Percentiles rank a stretch among this genome's conserved stretches.
Evolutionary conservation across 2,888 invertebrate species (phyloP).

Genomic region (Spilosoma lubricipeda): DNA sequence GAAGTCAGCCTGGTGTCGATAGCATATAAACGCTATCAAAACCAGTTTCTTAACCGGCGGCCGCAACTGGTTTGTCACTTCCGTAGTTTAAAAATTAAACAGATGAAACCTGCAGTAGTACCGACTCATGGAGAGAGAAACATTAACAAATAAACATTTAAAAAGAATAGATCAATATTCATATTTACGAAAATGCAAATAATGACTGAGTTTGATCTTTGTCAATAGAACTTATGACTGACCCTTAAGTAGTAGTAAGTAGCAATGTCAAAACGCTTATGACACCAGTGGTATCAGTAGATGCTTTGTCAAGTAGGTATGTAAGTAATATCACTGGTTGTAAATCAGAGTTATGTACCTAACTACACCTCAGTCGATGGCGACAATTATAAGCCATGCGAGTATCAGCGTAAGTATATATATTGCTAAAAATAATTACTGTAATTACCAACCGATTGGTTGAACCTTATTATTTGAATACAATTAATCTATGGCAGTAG

Average conservation of each 20-base stretch:
- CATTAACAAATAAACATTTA: neutral
- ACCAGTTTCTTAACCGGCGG: neutral
- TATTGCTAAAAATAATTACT: neutral
- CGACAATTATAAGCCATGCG: neutral
- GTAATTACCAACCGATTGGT: neutral
- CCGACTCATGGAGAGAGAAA: neutral
- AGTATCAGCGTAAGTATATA: neutral
- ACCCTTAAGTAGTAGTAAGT: too few relatives aligned
- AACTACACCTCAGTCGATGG: too few relatives aligned
- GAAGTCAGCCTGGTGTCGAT: constrained; percentile 3
- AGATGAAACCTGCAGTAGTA: constrained; percentile 7
- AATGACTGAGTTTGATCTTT: too few relatives aligned
- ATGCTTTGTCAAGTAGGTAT: neutral
- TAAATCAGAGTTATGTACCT: neutral
- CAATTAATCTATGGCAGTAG: neutral
- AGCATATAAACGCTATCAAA: neutral
- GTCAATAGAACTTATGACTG: too few relatives aligned
- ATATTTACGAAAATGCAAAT: neutral
- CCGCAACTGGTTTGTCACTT: neutral
- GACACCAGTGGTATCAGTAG: neutral
- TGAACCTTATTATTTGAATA: neutral
- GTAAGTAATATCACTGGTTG: neutral
- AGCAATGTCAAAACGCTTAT: neutral
- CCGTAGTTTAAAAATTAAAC: constrained; percentile 27
- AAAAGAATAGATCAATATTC: neutral